These are phyloP conservation scores for Dioctria rufipes DNA, from an alignment of 2,888 invertebrate species.

Conservation along the genomic window DNA sequence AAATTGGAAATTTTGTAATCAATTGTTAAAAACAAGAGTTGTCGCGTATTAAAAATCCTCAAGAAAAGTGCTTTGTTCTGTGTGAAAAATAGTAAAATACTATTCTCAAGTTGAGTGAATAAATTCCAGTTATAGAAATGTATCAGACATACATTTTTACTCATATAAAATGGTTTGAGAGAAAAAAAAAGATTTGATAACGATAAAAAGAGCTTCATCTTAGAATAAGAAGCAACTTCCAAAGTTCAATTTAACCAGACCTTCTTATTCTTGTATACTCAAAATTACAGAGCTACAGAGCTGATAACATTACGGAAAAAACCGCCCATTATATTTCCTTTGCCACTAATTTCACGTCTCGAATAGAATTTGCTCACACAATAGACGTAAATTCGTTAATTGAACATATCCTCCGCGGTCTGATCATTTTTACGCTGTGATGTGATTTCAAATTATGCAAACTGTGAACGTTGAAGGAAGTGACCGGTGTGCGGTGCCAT, in stretches of 20 bases:
- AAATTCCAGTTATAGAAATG: constrained; percentile 21
- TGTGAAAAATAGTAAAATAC: background rate
- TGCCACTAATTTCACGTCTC: constrained; percentile 36
- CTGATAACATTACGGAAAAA: constrained; percentile 9
- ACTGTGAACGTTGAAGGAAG: background rate
- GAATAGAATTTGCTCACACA: constrained; percentile 28
- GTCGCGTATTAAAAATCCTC: background rate
- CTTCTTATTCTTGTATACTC: constrained; percentile 8
- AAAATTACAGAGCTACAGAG: constrained; percentile 8
- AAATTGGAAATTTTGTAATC: constrained; percentile 27
- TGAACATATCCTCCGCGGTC: constrained; percentile 45
- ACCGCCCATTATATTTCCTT: constrained; percentile 37
- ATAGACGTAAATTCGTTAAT: constrained; percentile 48
- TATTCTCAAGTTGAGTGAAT: constrained; percentile 10
- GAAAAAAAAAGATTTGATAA: constrained; percentile 28
- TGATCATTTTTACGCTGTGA: constrained; percentile 29
- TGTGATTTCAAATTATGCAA: constrained; percentile 44
- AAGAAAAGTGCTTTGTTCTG: constrained; percentile 1
- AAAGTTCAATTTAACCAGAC: constrained; percentile 23
- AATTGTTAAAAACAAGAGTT: constrained; percentile 20
- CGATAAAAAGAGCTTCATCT: constrained; percentile 5
- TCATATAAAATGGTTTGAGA: background rate
- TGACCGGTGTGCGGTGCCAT: background rate
- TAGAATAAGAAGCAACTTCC: constrained; percentile 17
- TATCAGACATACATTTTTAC: constrained; percentile 7